phyloP scores from a whole-genome alignment of 2,113 vertebrate species.

The Prinia subflava region DNA sequence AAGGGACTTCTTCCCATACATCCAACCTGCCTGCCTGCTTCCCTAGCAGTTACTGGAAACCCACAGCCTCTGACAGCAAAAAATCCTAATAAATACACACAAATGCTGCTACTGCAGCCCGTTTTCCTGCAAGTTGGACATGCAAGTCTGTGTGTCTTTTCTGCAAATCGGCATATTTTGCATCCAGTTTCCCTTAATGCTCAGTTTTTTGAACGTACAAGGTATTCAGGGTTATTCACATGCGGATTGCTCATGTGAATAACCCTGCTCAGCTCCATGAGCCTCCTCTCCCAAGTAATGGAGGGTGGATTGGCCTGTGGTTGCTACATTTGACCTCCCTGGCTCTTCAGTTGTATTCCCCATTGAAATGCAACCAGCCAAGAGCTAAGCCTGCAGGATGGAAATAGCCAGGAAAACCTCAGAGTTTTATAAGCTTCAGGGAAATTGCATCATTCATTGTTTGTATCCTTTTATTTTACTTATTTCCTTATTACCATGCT shows the following conservation, averaged over 20 bases:
- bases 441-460: background rate
- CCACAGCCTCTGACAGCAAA: background rate
- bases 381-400: background rate
- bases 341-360: background rate
- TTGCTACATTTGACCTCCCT: background rate
- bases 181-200: background rate
- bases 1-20: background rate
- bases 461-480: background rate
- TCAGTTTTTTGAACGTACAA: background rate
- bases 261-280: background rate
- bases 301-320: background rate
- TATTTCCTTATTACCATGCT: background rate
- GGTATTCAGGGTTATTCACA: background rate
- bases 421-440: background rate
- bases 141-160: background rate
- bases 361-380: background rate
- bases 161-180: background rate
- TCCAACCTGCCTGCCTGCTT: background rate
- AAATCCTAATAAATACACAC: background rate
- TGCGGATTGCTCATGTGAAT: background rate
- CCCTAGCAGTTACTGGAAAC: background rate
- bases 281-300: background rate
- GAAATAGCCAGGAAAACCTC: constrained; percentile 2
- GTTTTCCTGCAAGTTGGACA: background rate
- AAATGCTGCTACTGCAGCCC: background rate